Base-by-base conservation (phyloP, 2,888 invertebrate genomes). In the Troides oblongomaculatus region DNA sequence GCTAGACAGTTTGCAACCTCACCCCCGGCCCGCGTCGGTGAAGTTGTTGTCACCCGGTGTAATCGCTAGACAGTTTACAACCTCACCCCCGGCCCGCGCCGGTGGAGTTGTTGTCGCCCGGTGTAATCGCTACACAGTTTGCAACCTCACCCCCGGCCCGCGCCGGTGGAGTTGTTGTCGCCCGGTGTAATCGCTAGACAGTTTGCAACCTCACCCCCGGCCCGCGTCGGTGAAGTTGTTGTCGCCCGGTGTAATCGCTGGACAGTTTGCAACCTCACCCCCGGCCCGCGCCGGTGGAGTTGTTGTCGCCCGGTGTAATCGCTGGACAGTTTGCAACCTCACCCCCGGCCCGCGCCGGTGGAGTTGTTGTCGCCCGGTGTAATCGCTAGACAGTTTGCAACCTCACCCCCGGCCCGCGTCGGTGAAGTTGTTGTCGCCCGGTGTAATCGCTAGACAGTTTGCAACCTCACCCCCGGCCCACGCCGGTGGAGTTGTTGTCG, bases 21-120 rank as follows among this genome's bases (percentile, higher is more conserved):
- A 61, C 53, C 61, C 17, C 0, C 39, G 50, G 5, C 50, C 14
- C 7, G 50, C 14, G 50, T 0, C 50, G 50, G 61, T 60, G 62
- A 46, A 58, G 66, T 66, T 68, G 64, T 67, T 53, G 58, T 64
- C 66, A 53, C 39, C 30, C 30, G 30, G 30, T 30, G 30, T 30
- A 30, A 30, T 30, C 3, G 30, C 30, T 30, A 0, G 0, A 64
- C 62, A 62, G 61, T 67, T 63, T 60, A 66, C n/a, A 23, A 46
- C 62, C 58, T 66, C 66, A 61, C 53, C 61, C 17, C 0, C 39
- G 50, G 5, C 50, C 14, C 7, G 50, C 14, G 50, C 6, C 50
- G 50, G 61, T 60, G 62, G 46, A 58, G 66, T 66, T 68, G 64
- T 67, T 53, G 58, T 64, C 66, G 57, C 39, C 30, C 30, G 30